Conservation (phyloP, 2,113 vertebrate genomes). For the Nycticorax nycticorax region DNA sequence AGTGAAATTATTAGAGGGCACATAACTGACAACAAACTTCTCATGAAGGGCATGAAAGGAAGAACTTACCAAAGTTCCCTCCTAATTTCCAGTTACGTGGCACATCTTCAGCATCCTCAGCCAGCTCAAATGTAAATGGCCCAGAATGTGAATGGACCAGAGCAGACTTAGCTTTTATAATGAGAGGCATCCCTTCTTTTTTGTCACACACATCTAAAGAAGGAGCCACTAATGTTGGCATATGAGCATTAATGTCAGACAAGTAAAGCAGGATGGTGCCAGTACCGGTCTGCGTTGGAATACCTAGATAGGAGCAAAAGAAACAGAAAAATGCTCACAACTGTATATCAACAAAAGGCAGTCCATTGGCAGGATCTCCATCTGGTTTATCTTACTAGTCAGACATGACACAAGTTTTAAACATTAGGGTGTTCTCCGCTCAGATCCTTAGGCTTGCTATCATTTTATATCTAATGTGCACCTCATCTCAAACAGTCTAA, state of each 20-base stretch:
- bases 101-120: neutral
- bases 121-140: slow-evolving; percentile 77
- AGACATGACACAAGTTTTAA: neutral
- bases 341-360: neutral
- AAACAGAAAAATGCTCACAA: neutral
- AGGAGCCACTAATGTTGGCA: slow-evolving; percentile 53
- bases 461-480: neutral
- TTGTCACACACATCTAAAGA: slow-evolving; percentile 67
- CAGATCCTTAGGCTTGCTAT: neutral
- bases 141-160: slow-evolving; percentile 51
- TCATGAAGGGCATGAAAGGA: neutral
- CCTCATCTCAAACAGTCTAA: neutral
- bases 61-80: slow-evolving; percentile 20
- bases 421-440: neutral
- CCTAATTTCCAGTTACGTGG: slow-evolving; percentile 72
- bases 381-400: neutral
- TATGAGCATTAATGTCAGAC: slow-evolving; percentile 76
- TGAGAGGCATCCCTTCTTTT: neutral
- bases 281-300: slow-evolving; percentile 72
- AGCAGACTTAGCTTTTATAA: slow-evolving; percentile 18
- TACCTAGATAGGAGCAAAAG: slow-evolving; percentile 51
- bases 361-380: neutral
- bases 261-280: slow-evolving; percentile 75
- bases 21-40: neutral
- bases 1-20: neutral